Base-by-base conservation (phyloP, 2,113 vertebrate species). In the Elgaria multicarinata region DNA sequence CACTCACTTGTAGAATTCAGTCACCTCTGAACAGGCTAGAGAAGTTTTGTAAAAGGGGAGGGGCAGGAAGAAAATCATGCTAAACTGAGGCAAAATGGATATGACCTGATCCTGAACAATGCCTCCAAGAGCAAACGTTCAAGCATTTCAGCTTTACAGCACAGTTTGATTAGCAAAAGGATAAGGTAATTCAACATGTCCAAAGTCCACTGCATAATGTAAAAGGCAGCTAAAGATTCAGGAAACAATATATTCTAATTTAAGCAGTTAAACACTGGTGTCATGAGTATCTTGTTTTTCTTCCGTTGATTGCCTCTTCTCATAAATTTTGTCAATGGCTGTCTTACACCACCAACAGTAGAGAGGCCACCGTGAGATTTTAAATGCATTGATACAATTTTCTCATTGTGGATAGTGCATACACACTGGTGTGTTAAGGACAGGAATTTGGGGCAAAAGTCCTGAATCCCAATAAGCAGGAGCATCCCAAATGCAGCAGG, bases 101-200 rank as follows among this genome's bases (percentile, higher is more conserved):
- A 42, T 92, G 87, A 36, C 5, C 9, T 74, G 62, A 14, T 94
- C 58, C 77, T 36, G 81, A 83, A 77, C 89, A 87, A 72, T n/a
- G 9, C 6, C 24, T 39, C 14, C 20, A 67, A 18, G 10, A 72
- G n/a, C 24, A 58, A 81, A 42, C 39, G 5, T 42, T n/a, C 76
- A 71, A 69, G 16, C n/a, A 22, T 24, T 69, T 69, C 6, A 76
- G 24, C 2, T 75, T 76, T 62, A 22, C 28, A 42, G 24, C 58
- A 86, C 5, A 39, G 9, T 87, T 87, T 79, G 46, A 69, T 79
- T 53, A 80, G 14, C 26, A 69, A 79, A 50, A 20, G 12, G 42
- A 53, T 67, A 87, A 69, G 28, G 77, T 36, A 10, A 14, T 64
- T 12, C 79, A 84, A 87, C 28, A 87, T 20, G 24, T 80, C n/a